Conservation (phyloP, 2,888 invertebrate species). For the Notodonta dromedarius region DNA sequence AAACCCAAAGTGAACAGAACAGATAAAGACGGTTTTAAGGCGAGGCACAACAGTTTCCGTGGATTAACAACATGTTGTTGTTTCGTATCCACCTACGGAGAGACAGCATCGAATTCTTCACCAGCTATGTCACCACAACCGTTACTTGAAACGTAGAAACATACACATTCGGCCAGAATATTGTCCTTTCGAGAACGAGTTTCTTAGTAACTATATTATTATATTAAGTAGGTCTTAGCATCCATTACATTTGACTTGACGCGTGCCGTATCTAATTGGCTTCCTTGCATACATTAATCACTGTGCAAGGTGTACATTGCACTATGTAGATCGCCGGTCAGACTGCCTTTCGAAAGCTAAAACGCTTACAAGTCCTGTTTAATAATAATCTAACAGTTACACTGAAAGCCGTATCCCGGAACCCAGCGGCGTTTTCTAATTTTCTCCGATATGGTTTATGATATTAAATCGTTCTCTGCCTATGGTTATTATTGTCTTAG, state of each 20-base stretch:
- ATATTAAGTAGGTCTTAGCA: conserved; percentile 49
- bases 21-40: conserved; percentile 8
- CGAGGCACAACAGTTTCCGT: conserved; percentile 24
- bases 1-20: background rate
- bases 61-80: conserved; percentile 44
- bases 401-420: conserved; percentile 66
- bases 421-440: conserved; percentile 61
- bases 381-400: conserved; percentile 55
- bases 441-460: conserved; percentile 49
- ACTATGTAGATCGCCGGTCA: conserved; percentile 59
- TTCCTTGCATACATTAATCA: conserved; percentile 72
- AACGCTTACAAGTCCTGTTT: conserved; percentile 56
- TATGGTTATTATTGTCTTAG: background rate
- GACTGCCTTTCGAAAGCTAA: conserved; percentile 66
- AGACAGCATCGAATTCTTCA: conserved; percentile 59
- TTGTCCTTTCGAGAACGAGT: conserved; percentile 60
- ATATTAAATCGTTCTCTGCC: conserved; percentile 26
- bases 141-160: conserved; percentile 53
- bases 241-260: conserved; percentile 46
- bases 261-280: conserved; percentile 74
- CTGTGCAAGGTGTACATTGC: conserved; percentile 49
- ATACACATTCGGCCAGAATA: conserved; percentile 49
- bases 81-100: conserved; percentile 58
- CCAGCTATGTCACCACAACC: conserved; percentile 61
- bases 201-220: conserved; percentile 43